A percentile compares a stretch with the other conserved stretches of the same genome.
Conservation (phyloP, 2,888 invertebrate species). For the Sipha maydis region DNA sequence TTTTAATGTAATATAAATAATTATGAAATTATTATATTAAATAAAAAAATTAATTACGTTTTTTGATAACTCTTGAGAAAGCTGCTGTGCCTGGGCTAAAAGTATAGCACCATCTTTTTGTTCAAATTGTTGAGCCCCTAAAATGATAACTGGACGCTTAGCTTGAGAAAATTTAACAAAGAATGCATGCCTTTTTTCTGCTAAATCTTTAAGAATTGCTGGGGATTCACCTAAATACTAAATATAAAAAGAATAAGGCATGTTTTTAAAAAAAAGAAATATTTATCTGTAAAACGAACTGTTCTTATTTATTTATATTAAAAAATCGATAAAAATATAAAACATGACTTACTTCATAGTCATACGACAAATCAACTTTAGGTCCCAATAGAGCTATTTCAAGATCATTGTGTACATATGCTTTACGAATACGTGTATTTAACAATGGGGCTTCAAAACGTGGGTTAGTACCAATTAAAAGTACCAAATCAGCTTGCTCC, state of each 20-base stretch:
- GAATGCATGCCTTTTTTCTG: conserved; percentile 78
- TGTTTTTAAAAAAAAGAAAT: not conserved
- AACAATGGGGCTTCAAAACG: conserved; percentile 96
- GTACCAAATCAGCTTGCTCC: conserved; percentile 92
- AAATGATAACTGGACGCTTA: conserved; percentile 88
- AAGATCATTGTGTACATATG: conserved; percentile 91
- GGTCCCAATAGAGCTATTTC: conserved; percentile 88
- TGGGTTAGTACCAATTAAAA: conserved; percentile 96
- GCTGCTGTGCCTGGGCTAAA: conserved; percentile 78
- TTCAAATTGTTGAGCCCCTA: conserved; percentile 87
- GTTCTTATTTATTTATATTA: not conserved
- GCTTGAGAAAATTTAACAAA: conserved; percentile 78
- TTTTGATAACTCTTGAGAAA: conserved; percentile 70
- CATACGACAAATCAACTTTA: conserved; percentile 90
- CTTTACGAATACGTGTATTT: conserved; percentile 94
- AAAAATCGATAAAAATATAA: conserved; percentile 8
- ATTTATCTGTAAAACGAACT: not conserved
- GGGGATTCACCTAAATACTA: conserved; percentile 87
- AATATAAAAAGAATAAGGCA: conserved; percentile 59
- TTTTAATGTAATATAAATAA: not conserved
- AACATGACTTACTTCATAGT: conserved; percentile 75
- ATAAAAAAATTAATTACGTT: conserved; percentile 24
- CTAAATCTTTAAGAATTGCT: conserved; percentile 78
- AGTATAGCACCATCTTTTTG: conserved; percentile 82
- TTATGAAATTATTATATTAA: not conserved